These are phyloP conservation scores for Porites lobata DNA, from an alignment of 92 coral and sea anemone genomes.

Conservation along the genomic window DNA sequence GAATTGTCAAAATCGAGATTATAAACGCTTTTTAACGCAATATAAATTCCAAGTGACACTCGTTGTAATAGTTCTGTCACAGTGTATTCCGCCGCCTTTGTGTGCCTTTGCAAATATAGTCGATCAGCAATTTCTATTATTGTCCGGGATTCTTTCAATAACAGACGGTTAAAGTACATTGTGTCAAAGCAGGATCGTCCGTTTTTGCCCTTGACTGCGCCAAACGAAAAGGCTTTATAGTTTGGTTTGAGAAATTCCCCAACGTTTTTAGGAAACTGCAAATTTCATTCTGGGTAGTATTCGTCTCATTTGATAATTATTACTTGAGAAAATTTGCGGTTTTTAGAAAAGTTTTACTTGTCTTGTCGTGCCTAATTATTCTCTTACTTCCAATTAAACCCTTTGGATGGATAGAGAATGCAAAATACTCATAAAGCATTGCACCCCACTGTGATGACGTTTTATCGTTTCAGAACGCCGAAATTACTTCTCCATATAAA, in stretches of 20 bases:
- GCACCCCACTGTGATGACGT: conserved; percentile 38
- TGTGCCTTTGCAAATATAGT: conserved; percentile 8
- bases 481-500: background rate
- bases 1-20: conserved; percentile 30
- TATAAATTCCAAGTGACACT: conserved; percentile 17
- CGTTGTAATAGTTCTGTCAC: background rate
- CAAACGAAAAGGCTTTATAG: background rate
- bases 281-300: background rate
- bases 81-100: background rate
- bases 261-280: background rate
- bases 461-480: background rate
- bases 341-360: no score
- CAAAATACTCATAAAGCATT: background rate
- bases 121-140: background rate
- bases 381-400: no score
- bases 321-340: no score
- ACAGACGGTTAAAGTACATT: background rate
- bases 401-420: conserved; percentile 9
- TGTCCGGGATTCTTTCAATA: conserved; percentile 6
- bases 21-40: conserved; percentile 25
- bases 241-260: background rate
- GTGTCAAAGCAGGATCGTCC: background rate
- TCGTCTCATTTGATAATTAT: background rate
- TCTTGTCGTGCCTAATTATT: no score
- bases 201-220: background rate